Conservation (phyloP, 2,797 vertebrate species). For the Cheirogaleus major region DNA sequence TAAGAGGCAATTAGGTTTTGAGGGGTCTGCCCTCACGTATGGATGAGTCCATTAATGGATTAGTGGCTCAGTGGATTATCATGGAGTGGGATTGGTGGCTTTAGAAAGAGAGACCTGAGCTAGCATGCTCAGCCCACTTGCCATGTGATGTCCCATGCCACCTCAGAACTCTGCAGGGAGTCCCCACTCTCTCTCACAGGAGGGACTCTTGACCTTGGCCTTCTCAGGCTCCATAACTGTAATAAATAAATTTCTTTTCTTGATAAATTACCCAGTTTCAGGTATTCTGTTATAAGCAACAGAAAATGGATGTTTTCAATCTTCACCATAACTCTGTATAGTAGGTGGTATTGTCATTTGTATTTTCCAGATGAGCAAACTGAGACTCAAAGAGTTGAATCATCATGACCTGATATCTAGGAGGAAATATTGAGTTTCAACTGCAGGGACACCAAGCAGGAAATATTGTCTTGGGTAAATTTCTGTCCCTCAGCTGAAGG, state of each 20-base stretch:
- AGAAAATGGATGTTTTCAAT: neutral
- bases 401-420: neutral
- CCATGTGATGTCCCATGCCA: neutral
- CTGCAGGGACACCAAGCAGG: neutral
- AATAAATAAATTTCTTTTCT: neutral
- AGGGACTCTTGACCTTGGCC: neutral
- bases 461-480: neutral
- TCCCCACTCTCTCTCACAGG: neutral
- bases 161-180: neutral
- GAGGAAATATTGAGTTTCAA: neutral
- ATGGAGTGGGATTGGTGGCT: neutral
- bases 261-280: neutral
- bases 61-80: neutral
- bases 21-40: neutral
- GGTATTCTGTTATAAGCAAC: neutral
- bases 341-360: neutral
- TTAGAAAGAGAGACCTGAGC: neutral
- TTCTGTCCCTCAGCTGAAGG: slow-evolving; percentile 11
- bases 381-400: neutral
- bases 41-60: neutral
- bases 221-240: neutral
- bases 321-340: neutral
- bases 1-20: neutral
- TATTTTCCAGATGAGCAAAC: neutral
- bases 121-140: neutral